A percentile compares a stretch with the other conserved stretches of the same genome.
These are phyloP conservation scores for Mesocentrotus franciscanus DNA, from an alignment of 53 echinoderm and acorn worm genomes.

Conservation along the genomic window DNA sequence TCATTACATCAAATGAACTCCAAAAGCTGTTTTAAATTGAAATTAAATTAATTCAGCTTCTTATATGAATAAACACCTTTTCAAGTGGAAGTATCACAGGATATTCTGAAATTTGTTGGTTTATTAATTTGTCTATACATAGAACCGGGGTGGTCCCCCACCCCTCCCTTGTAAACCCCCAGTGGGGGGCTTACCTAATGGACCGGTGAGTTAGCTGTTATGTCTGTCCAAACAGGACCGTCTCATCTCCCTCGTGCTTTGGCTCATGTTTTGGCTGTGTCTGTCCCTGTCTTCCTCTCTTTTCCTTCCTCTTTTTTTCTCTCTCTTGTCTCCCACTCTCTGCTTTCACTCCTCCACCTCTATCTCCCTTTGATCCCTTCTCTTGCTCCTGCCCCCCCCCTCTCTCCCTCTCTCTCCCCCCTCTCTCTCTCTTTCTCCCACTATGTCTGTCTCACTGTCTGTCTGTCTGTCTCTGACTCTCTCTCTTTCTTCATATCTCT, in stretches of 20 bases:
- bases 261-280: not conserved
- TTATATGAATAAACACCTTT: too few relatives aligned
- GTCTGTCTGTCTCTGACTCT: not conserved
- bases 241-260: not conserved
- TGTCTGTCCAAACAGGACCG: conserved; percentile 17
- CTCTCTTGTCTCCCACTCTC: not conserved
- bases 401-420: not conserved
- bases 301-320: not conserved
- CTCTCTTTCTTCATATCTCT: not conserved
- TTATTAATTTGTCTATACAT: conserved; percentile 18
- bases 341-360: not conserved
- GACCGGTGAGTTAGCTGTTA: conserved; percentile 50
- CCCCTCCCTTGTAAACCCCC: conserved; percentile 78
- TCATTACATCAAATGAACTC: too few relatives aligned
- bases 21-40: too few relatives aligned
- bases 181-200: conserved; percentile 64
- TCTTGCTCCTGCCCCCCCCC: too few relatives aligned
- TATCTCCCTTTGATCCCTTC: not conserved
- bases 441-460: not conserved
- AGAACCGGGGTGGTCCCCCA: conserved; percentile 66
- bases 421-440: not conserved
- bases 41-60: too few relatives aligned
- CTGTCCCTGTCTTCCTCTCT: not conserved
- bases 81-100: not conserved
- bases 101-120: not conserved